phyloP scores from a whole-genome alignment of 2,888 invertebrate genomes.

The Amblyjoppa proteus region DNA sequence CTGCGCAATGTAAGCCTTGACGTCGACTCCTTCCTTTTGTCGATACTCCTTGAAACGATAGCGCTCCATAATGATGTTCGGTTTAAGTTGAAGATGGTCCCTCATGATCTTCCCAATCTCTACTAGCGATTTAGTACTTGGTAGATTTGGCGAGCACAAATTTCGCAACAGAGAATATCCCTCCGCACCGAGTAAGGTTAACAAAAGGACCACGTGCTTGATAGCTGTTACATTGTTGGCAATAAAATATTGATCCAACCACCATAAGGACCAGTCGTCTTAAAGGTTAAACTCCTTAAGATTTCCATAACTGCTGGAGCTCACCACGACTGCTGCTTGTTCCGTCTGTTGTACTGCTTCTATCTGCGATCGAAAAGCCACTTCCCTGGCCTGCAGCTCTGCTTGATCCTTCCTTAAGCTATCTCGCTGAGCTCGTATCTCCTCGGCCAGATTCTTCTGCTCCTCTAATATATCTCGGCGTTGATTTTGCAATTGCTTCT shows the following conservation, averaged over 20 bases:
- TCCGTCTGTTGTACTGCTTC: neutral
- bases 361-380: too few species aligned
- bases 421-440: neutral
- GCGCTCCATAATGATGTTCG: constrained; percentile 61
- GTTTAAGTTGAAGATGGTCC: constrained; percentile 65
- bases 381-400: neutral
- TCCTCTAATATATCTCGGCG: neutral
- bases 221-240: constrained; percentile 40
- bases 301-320: neutral
- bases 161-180: constrained; percentile 60
- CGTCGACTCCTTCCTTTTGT: constrained; percentile 52
- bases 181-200: constrained; percentile 59
- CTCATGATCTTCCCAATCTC: constrained; percentile 59
- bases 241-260: constrained; percentile 46
- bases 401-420: neutral
- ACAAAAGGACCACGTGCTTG: constrained; percentile 48
- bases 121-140: constrained; percentile 29
- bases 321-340: neutral
- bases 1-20: constrained; percentile 55
- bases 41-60: constrained; percentile 66
- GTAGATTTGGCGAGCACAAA: constrained; percentile 62
- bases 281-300: constrained; percentile 35
- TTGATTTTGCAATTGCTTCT: neutral
- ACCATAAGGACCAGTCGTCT: constrained; percentile 47
- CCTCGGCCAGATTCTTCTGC: neutral